Base-by-base conservation (phyloP, 2,113 vertebrate genomes). In the Trematocara unimaculatum region DNA sequence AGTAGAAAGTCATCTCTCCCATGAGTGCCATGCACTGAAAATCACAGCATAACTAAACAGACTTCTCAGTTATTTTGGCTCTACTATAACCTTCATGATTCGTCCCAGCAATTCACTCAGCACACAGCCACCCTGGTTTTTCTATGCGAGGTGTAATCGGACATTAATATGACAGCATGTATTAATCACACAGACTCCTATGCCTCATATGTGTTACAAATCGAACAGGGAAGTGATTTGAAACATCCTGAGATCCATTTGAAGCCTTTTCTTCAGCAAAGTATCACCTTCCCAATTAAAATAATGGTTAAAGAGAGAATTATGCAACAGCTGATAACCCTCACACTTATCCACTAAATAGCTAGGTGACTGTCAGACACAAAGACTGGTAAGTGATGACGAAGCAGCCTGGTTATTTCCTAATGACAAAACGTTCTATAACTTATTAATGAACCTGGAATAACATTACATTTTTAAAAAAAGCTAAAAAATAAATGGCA, bases 41-140 rank as follows among this genome's bases (percentile, higher is more conserved):
- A 94, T 84, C 82, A 67, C 82, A 77, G 64, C 84, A 87, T 92
- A 58, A 84, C 88, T 90, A 92, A 91, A 92, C 60, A 88, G 88
- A 83, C 81, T 89, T 83, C 89, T 85, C 84, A 77, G 64, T 85
- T 79, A 82, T 86, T 85, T 23, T 86, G 89, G 87, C 85, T 87
- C 38, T 54, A 9, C 15, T 53, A 40, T 85, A 89, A 88, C 89
- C 84, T 92, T 83, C 83, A 56, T 35, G 49, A 15, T 89, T 95
- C 92, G 88, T 88, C 92, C 60, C 20, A 70, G 84, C 31, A n/a
- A 47, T 56, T 31, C 5, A 26, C 81, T 86, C 42, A 78, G 18
- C 31, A 53, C 42, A 38, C n/a, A 4, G 20, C 85, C 84, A 74
- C 67, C 82, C 77, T 84, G 88, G 77, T 51, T 29, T 80, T 40